Evolutionary conservation across 2,797 vertebrate genomes (phyloP).

Genomic region (Rhinichthys osculus): DNA sequence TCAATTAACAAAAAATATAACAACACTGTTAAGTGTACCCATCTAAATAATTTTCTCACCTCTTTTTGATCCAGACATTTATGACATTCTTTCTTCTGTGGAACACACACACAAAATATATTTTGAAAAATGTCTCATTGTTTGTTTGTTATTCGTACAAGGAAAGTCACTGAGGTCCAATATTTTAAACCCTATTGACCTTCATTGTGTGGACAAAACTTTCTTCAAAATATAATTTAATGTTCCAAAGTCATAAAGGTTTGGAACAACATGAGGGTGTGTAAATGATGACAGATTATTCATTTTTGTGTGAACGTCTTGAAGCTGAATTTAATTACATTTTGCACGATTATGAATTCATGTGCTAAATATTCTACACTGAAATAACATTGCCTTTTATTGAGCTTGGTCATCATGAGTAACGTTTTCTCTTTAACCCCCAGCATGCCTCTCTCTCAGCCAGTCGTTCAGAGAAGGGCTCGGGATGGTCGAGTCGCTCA

Average conservation of each 20-base stretch:
- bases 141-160: not conserved
- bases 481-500: slow-evolving; percentile 89
- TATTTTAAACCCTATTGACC: not conserved
- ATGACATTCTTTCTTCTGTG: not conserved
- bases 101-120: not conserved
- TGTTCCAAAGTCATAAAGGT: not conserved
- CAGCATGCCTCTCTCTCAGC: slow-evolving; percentile 93
- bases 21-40: not conserved
- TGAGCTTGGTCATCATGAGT: not conserved
- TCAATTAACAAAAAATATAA: not conserved
- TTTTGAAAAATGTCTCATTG: not conserved
- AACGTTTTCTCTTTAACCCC: slow-evolving; percentile 42
- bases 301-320: not conserved
- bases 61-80: not conserved
- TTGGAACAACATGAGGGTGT: too few relatives aligned
- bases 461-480: slow-evolving; percentile 91
- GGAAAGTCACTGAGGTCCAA: not conserved
- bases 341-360: not conserved
- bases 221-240: not conserved
- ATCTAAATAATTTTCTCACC: not conserved
- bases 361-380: not conserved
- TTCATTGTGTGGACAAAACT: not conserved
- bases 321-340: not conserved
- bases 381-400: not conserved
- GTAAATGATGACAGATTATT: not conserved